Evolutionary conservation across 2,888 invertebrate species (phyloP).

Genomic region (Callimorpha dominula): DNA sequence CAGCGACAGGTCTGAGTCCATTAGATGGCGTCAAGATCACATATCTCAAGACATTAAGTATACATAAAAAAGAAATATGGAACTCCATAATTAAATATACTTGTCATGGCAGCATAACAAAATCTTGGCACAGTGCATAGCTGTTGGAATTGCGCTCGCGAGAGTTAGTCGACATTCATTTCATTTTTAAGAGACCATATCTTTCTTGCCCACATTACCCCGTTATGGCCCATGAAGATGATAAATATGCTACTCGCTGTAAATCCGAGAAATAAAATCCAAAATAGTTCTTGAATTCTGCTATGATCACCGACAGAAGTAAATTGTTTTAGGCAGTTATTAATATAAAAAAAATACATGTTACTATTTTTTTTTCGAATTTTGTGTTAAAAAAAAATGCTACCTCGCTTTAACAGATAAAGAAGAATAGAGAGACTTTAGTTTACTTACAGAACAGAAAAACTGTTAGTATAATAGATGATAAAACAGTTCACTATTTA

Average conservation of each 20-base stretch:
- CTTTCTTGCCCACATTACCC: neutral
- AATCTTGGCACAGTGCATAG: neutral
- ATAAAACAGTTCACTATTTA: too few species aligned
- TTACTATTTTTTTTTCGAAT: neutral
- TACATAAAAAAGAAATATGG: too few species aligned
- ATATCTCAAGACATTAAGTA: too few species aligned
- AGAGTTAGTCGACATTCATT: neutral
- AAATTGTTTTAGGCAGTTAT: neutral
- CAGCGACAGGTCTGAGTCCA: too few species aligned
- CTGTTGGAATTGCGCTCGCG: neutral
- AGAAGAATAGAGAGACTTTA: too few species aligned
- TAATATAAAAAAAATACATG: neutral
- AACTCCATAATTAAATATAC: too few species aligned
- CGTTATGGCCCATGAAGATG: conserved; percentile 2
- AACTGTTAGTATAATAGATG: too few species aligned
- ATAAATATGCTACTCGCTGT: neutral
- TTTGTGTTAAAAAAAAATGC: too few species aligned
- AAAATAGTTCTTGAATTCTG: neutral
- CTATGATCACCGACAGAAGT: neutral
- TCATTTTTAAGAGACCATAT: neutral
- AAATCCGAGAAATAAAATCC: neutral
- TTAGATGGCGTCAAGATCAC: too few species aligned
- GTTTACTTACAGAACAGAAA: too few species aligned
- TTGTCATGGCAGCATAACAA: neutral
- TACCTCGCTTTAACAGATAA: too few species aligned